Conservation (phyloP, 2,888 invertebrate genomes). For the Archips xylosteana region DNA sequence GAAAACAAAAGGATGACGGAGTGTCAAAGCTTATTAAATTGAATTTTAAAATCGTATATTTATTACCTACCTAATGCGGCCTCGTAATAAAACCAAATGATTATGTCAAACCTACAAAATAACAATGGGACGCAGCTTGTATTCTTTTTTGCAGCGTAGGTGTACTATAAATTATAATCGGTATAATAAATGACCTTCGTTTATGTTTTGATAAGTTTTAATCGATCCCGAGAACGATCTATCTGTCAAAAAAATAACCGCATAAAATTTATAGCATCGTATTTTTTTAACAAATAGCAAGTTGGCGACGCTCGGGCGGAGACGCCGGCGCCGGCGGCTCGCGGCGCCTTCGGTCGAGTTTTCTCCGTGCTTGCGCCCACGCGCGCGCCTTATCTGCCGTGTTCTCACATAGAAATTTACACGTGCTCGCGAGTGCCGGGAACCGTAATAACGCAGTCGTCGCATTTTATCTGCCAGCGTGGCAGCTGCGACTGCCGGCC, state of each 20-base stretch:
- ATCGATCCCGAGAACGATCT: constrained; percentile 59
- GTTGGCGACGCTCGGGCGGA: constrained; percentile 53
- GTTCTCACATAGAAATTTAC: constrained; percentile 84
- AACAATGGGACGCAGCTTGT: constrained; percentile 32
- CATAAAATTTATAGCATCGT: constrained; percentile 52
- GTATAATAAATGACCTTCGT: constrained; percentile 58
- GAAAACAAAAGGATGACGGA: constrained; percentile 61
- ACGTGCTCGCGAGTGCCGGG: constrained; percentile 76
- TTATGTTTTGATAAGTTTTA: constrained; percentile 62
- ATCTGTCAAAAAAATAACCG: constrained; percentile 60
- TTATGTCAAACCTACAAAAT: constrained; percentile 45
- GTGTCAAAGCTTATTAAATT: constrained; percentile 23
- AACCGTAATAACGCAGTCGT: constrained; percentile 76
- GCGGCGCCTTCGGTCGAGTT: constrained; percentile 65
- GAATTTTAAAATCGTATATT: constrained; percentile 13
- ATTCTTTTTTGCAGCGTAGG: constrained; percentile 53
- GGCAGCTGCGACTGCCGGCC: constrained; percentile 64
- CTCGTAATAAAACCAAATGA: constrained; percentile 41
- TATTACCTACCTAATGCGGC: constrained; percentile 20
- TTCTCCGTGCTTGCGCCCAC: constrained; percentile 66
- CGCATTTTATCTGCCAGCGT: constrained; percentile 76
- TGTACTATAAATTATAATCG: constrained; percentile 59
- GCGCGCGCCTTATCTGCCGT: constrained; percentile 72
- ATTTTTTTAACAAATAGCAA: constrained; percentile 59
- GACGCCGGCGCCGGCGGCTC: constrained; percentile 55